phyloP scores from a whole-genome alignment of 2,113 vertebrate species.

The Anguilla japonica region DNA sequence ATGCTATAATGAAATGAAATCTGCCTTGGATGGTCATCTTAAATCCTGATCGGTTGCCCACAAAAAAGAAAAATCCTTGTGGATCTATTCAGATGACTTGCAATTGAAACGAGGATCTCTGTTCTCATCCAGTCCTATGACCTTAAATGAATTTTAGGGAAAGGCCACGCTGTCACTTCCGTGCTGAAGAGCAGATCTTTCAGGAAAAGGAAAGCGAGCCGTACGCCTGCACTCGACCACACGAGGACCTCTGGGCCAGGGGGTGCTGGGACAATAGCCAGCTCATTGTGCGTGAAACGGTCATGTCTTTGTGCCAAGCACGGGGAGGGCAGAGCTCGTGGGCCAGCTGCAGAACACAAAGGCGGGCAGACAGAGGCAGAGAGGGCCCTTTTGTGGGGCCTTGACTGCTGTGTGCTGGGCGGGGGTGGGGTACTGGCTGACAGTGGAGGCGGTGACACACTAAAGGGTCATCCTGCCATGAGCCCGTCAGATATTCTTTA shows the following conservation, averaged over 20 bases:
- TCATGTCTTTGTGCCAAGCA: constrained; percentile 3
- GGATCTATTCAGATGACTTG: not conserved
- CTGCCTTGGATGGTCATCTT: not conserved
- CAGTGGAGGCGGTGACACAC: not conserved
- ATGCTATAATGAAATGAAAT: not conserved
- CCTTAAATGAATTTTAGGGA: not conserved
- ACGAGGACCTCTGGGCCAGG: not conserved
- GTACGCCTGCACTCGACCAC: not conserved
- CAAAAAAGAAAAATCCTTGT: not conserved
- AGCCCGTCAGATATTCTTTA: not conserved
- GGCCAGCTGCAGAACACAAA: constrained; percentile 4
- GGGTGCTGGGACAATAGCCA: not conserved
- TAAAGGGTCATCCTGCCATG: not conserved
- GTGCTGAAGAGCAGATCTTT: not conserved
- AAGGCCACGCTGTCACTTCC: not conserved
- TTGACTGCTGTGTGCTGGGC: not conserved
- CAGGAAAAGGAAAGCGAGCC: not conserved
- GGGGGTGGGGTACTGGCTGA: not conserved
- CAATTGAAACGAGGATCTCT: not conserved
- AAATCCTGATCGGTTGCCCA: not conserved
- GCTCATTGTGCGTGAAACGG: not conserved
- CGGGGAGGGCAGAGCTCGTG: not conserved
- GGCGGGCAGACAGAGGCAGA: not conserved
- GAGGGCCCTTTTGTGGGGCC: not conserved
- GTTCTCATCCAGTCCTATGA: not conserved